Base-by-base conservation (phyloP, 2,797 vertebrate genomes). In the Acipenser oxyrinchus region DNA sequence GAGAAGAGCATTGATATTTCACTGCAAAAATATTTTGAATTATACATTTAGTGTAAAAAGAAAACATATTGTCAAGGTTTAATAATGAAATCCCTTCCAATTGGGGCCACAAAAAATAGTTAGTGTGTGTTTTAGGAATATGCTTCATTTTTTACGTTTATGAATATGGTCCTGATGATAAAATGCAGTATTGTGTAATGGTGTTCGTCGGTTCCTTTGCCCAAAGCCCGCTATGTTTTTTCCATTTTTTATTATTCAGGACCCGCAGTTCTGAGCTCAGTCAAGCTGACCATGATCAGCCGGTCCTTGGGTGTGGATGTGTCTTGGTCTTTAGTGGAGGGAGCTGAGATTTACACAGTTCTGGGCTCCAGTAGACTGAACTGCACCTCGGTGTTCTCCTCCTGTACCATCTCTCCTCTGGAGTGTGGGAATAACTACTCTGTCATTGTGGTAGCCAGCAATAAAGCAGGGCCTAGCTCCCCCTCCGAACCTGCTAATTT, bases 391-490 rank as follows among this genome's bases (percentile, higher is more conserved):
- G 68, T 76, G 0, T 80, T 73, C 63, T 79, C 68, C 66, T 79
- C 82, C 73, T 99, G 95, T 62, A 63, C 6, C 9, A 71, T 96
- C 70, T 68, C 74, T 1, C 79, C 87, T 0, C 82, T 93, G 50
- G 77, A 62, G 48, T 98, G 95, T 23, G 81, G 93, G 49, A 77
- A 87, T 49, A 79, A 84, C 0, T 88, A 94, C 75, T 65, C 62
- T 1, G 67, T 95, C 72, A 85, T 83, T 49, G 84, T 95, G 63
- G 81, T 71, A 0, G 90, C 94, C 12, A 70, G 73, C 1, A 95
- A 95, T n/a, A 75, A 88, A 1, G 94, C 88, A 0, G 95, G 96
- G n/a, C 78, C 82, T 66, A 89, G 92, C 72, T 51, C 63, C 10
- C 86, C 93, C 1, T 83, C 93, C 8, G 69, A 70, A 4, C 71